A percentile compares a stretch with the other conserved stretches of the same genome.
Evolutionary conservation across 2,888 invertebrate species (phyloP).

Genomic region (Darwinula stevensoni): DNA sequence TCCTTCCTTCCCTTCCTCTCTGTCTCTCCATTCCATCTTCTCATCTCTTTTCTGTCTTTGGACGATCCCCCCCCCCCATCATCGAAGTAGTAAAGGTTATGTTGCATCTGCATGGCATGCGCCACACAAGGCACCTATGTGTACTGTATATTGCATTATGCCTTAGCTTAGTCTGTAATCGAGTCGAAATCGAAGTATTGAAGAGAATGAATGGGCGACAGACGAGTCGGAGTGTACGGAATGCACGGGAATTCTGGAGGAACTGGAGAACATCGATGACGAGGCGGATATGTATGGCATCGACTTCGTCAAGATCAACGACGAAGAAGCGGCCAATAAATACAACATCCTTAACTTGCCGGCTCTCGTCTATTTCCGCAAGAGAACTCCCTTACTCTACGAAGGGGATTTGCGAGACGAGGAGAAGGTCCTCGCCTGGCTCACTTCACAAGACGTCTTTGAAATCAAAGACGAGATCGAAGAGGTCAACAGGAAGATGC

Average conservation of each 20-base stretch:
- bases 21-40: neutral
- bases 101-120: too few species aligned
- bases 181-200: too few species aligned
- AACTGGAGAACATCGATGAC: constrained; percentile 13
- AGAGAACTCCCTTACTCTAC: constrained; percentile 38
- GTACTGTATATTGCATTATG: too few species aligned
- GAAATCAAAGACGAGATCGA: constrained; percentile 89
- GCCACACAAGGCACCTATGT: too few species aligned
- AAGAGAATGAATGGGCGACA: too few species aligned
- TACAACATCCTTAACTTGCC: constrained; percentile 57
- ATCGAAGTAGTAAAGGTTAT: too few species aligned
- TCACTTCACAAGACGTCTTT: constrained; percentile 77
- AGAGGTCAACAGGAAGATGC: constrained; percentile 84
- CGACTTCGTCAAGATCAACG: constrained; percentile 71
- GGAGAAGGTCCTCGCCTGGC: constrained; percentile 54
- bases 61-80: neutral
- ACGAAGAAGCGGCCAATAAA: constrained; percentile 44
- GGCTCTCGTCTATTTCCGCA: constrained; percentile 57
- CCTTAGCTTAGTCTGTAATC: too few species aligned
- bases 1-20: constrained; percentile 1
- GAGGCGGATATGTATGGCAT: constrained; percentile 22
- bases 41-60: neutral
- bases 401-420: constrained; percentile 49
- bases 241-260: constrained; percentile 11
- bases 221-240: constrained; percentile 12